Base-by-base conservation (phyloP, 2,113 vertebrate genomes). In the Semicossyphus pulcher region DNA sequence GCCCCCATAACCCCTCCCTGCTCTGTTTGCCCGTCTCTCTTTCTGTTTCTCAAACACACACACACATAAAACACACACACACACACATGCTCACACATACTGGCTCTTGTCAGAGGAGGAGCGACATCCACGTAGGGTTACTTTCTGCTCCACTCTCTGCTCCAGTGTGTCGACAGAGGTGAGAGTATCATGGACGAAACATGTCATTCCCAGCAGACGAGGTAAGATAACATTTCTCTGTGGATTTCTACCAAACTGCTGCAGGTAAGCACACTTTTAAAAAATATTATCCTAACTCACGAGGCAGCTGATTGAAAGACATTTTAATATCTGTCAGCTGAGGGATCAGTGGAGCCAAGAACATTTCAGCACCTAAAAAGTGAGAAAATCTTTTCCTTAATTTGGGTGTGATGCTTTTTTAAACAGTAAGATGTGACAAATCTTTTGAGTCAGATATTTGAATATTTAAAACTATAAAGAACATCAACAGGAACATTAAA, bases 101-200 rank as follows among this genome's bases (percentile, higher is more conserved):
- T 23, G 67, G 53, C 72, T 85, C 63, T 73, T 70, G 59, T 79
- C 79, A 89, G 85, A 91, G 89, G 89, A 88, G 91, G 91, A 80
- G 89, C 66, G 2, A 66, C 83, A 83, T 77, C 76, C 42, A 47
- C 47, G 53, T 51, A 31, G 36, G 57, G 59, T 71, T 79, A 71
- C 75, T 74, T 62, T 85, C 45, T 80, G 57, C 83, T 37, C 52
- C 58, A 62, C 53, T 75, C 39, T 72, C 36, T 14, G 48, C 69
- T 81, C 66, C 78, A 82, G 66, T 79, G 67, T 72, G 59, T 73
- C 6, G 0, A 60, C 69, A 78, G 44, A 71, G 57, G 69, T 80
- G 77, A 82, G 58, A 77, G 67, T 41, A 88, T 81, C 65, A 91
- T 91, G 91, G 88, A 75, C n/a, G 25, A 76, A 78, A 78, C 66